These are phyloP conservation scores for Ennomos fuscantarius DNA, from an alignment of 2,888 invertebrate species.

Conservation along the genomic window DNA sequence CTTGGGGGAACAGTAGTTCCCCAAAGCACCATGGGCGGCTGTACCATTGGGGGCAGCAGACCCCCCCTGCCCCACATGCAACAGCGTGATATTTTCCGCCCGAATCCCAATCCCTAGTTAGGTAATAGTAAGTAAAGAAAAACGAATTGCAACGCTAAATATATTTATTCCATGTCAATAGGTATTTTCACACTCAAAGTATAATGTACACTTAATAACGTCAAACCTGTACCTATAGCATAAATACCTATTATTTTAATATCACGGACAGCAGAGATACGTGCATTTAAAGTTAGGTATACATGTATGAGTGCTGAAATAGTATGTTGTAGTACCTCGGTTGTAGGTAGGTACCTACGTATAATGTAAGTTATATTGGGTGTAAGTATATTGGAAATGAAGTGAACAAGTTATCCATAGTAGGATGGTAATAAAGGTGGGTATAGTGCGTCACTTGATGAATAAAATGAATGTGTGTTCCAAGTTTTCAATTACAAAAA, in stretches of 20 bases:
- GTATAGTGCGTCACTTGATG: conserved; percentile 10
- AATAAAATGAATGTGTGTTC: conserved; percentile 1
- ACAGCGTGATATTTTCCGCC: too few species aligned
- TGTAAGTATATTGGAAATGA: conserved; percentile 13
- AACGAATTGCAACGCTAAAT: conserved; percentile 72
- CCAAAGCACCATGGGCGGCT: too few species aligned
- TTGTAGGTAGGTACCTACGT: neutral
- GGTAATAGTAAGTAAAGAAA: conserved; percentile 40
- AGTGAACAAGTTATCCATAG: conserved; percentile 11
- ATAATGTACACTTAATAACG: conserved; percentile 53
- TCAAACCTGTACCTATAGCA: conserved; percentile 57
- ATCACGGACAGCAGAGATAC: conserved; percentile 60
- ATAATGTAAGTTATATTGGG: neutral
- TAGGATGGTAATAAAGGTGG: neutral
- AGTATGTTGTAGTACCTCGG: too few species aligned
- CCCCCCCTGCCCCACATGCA: too few species aligned
- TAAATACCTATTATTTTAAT: conserved; percentile 47
- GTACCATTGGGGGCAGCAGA: too few species aligned
- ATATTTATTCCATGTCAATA: conserved; percentile 76
- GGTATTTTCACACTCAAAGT: conserved; percentile 72
- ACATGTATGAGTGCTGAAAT: conserved; percentile 18
- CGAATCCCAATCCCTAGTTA: too few species aligned
- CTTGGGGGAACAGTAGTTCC: too few species aligned
- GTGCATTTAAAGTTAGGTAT: conserved; percentile 42
- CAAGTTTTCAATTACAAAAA: conserved; percentile 12